Evolutionary conservation across 2,797 vertebrate genomes (phyloP).

Genomic region (Sebastes oblongus): DNA sequence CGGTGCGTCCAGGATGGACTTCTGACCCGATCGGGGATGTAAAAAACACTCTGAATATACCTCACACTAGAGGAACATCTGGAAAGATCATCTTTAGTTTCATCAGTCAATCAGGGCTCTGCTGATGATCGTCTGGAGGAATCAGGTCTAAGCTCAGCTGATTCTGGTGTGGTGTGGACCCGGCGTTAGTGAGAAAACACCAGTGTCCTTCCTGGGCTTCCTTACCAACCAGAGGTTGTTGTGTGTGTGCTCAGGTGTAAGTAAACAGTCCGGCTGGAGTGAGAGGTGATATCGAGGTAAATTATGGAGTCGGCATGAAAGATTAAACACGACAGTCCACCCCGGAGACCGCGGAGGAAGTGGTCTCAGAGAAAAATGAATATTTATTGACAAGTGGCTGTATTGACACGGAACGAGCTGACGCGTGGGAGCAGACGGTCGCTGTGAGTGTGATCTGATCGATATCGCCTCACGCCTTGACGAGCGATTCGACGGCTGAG

Average conservation of each 20-base stretch:
- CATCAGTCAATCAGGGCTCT: too few relatives aligned
- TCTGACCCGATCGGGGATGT: too few relatives aligned
- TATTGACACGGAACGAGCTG: not conserved
- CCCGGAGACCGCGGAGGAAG: not conserved
- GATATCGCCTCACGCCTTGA: not conserved
- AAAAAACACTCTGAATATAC: too few relatives aligned
- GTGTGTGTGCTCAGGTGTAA: not conserved
- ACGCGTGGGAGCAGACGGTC: constrained; percentile 29
- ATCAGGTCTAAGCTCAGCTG: too few relatives aligned
- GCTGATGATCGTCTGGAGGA: too few relatives aligned
- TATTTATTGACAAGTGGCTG: constrained; percentile 44
- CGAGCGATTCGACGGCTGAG: not conserved
- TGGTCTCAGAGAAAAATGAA: constrained; percentile 39
- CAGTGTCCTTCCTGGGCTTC: not conserved
- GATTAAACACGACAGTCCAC: constrained; percentile 20
- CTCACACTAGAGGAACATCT: too few relatives aligned
- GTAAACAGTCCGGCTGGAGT: constrained; percentile 7
- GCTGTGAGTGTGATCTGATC: not conserved
- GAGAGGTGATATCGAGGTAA: not conserved
- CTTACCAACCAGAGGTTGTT: not conserved
- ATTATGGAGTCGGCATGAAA: constrained; percentile 42
- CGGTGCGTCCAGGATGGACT: too few relatives aligned
- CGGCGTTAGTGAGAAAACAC: not conserved
- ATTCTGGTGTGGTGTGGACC: too few relatives aligned
- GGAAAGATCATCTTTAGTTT: too few relatives aligned